Evolutionary conservation across 2,888 invertebrate genomes (phyloP), one percentile per base, ranked within the genome.

Genomic region (Cataglyphis livida): DNA sequence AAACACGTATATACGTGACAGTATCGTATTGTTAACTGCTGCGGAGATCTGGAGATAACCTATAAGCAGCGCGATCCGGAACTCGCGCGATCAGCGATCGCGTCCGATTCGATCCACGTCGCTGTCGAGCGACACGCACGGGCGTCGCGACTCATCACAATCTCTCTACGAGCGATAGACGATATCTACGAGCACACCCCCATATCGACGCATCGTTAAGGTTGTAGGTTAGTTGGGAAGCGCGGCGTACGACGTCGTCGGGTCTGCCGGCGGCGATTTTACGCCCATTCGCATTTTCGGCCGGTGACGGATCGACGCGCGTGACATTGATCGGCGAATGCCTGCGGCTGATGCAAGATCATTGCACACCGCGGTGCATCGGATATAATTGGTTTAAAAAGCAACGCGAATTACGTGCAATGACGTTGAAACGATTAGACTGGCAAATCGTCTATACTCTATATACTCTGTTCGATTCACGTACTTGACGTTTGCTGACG

Each of bases 231-330:
- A 92, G 89, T 91, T 88, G 7, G 51, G 18, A 6, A 51, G 51
- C 51, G 85, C 89, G 79, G 83, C 76, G 81, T 87, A 84, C 85
- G 84, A 83, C 83, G 78, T 87, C 85, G 87, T 86, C 86, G 87
- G 85, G 88, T 87, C 89, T 88, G 88, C 90, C 91, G 92, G 92
- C 91, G 92, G 92, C 85, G 87, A 82, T 87, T 83, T 91, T 88
- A 90, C 87, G 87, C 84, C 81, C 88, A 85, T 86, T 83, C 84
- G 88, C 92, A 90, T 92, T 88, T 90, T 91, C 85, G 74, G 48
- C 86, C 87, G 82, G 81, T 81, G 82, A 86, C 82, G 83, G 61
- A 71, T 68, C 78, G 84, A 87, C 83, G 57, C 88, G 88, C 85
- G 84, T 88, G 87, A 90, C 88, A 89, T 82, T 86, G 89, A 89